These are phyloP conservation scores for Dendrocopos noguchii DNA, from an alignment of 2,113 vertebrate species.

Conservation along the genomic window DNA sequence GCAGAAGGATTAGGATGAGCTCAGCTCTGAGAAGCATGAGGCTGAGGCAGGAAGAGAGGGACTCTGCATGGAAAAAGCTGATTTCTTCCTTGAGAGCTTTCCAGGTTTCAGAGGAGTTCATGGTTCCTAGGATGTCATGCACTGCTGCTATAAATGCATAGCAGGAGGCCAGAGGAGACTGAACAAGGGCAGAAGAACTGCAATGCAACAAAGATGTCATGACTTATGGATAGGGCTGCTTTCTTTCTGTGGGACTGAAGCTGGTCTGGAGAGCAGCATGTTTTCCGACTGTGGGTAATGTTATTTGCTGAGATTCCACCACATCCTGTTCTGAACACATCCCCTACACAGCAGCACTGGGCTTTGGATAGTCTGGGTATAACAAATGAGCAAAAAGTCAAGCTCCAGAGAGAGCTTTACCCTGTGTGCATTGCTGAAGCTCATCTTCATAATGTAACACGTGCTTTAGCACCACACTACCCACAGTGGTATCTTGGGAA, in stretches of 20 bases:
- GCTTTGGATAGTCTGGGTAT: fast-evolving
- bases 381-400: neutral
- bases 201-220: neutral
- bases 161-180: neutral
- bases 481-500: neutral
- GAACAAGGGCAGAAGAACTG: neutral
- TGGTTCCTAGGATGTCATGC: fast-evolving
- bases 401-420: neutral
- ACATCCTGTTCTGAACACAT: neutral
- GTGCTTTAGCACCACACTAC: neutral
- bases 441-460: neutral
- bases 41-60: neutral
- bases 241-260: neutral
- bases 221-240: neutral
- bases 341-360: neutral
- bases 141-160: neutral
- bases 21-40: neutral
- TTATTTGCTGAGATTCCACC: neutral
- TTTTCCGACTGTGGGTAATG: neutral
- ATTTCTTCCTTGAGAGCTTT: neutral
- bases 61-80: neutral
- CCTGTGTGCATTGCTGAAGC: neutral
- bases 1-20: neutral
- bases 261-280: neutral
- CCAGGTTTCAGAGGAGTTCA: neutral